Conservation (phyloP, 35 echinoderm and acorn worm species). For the Heliocidaris tuberculata region DNA sequence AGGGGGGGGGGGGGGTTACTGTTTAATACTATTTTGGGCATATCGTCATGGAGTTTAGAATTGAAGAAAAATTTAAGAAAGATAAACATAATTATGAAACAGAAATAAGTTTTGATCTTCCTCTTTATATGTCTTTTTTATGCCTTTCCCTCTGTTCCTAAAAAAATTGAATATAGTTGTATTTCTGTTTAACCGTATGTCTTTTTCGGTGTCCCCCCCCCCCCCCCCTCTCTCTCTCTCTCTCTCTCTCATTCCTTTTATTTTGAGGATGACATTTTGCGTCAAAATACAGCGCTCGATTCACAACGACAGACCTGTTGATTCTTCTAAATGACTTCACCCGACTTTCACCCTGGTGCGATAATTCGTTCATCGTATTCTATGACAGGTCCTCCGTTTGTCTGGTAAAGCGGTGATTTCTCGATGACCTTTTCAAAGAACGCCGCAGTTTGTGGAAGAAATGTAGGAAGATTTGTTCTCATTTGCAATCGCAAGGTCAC, state of each 20-base stretch:
- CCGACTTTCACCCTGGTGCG: background rate
- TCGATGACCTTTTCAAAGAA: background rate
- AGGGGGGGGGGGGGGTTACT: no score
- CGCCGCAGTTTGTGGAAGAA: conserved; percentile 5
- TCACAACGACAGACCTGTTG: background rate
- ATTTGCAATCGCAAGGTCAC: background rate
- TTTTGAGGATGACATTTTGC: background rate
- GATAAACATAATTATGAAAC: no score
- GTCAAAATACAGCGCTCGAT: background rate
- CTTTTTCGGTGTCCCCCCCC: background rate
- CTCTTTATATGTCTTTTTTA: background rate
- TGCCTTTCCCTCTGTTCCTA: background rate
- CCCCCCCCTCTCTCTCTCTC: background rate
- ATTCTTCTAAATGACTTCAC: background rate
- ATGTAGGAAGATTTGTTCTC: background rate
- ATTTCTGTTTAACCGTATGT: no score
- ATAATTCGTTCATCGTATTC: background rate
- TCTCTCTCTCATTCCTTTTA: background rate
- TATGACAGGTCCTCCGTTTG: background rate
- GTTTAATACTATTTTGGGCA: no score
- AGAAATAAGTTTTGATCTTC: background rate
- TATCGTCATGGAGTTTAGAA: no score
- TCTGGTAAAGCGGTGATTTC: background rate
- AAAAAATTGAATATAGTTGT: no score
- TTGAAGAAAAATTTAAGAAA: no score